These are phyloP conservation scores for Pseudopipra pipra DNA, from an alignment of 2,113 vertebrate genomes.

Conservation along the genomic window DNA sequence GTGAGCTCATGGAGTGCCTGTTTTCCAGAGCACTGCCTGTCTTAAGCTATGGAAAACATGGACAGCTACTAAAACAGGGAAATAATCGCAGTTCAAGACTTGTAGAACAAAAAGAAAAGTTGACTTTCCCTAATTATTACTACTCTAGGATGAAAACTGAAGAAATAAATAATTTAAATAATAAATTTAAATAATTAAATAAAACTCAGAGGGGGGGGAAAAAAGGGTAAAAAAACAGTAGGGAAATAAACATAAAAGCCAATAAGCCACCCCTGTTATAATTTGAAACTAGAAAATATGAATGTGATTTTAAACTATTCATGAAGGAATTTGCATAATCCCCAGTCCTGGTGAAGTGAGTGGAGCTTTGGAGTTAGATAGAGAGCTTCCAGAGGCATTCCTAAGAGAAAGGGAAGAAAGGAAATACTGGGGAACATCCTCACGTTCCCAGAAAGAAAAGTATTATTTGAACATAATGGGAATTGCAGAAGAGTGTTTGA, in stretches of 20 bases:
- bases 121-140: neutral
- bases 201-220: neutral
- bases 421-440: neutral
- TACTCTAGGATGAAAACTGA: neutral
- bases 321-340: constrained; percentile 27
- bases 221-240: neutral
- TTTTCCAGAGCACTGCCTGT: neutral
- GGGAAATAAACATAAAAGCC: neutral
- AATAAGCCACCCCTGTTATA: neutral
- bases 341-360: neutral
- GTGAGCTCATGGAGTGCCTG: neutral
- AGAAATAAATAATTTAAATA: neutral
- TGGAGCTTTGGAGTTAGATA: neutral
- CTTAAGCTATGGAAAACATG: neutral
- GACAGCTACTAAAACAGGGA: neutral
- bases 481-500: neutral
- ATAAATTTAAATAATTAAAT: neutral
- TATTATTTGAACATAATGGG: neutral
- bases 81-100: neutral
- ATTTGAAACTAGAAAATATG: neutral
- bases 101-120: neutral
- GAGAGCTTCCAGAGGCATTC: neutral
- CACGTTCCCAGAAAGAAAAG: neutral
- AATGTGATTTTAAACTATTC: constrained; percentile 16
- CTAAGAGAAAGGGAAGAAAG: neutral